Evolutionary conservation across 2,113 vertebrate species (phyloP), one percentile per base, ranked within the genome.

Genomic region (Equus quagga): DNA sequence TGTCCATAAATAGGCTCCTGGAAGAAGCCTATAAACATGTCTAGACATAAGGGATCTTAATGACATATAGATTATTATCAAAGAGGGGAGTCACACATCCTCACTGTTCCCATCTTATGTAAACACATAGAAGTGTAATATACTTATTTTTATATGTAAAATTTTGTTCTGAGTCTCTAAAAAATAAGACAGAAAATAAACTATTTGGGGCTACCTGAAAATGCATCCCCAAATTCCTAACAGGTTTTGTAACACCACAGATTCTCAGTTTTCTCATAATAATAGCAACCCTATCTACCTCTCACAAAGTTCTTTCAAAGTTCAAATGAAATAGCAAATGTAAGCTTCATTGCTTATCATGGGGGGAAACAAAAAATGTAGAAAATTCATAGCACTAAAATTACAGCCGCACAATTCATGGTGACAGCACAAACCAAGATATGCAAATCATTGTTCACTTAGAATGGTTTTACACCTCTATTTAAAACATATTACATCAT

Each of bases 381-480:
- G 31, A 78, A 96, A 96, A 73, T 31, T 82, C 56, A 15, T 49
- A 86, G 17, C 62, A 90, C 6, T 84, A 62, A 94, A 92, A 69
- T 51, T 23, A 36, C 83, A 33, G 4, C 11, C 76, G 49, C 58
- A 33, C 2, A 92, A 44, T 65, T 94, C 36, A 44, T n/a, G 6
- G 28, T 49, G 46, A 86, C 15, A 87, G 28, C 4, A 67, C 10
- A 49, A 86, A 46, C 23, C 44, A 85, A 89, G 58, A 67, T 72
- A 90, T 9, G 58, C 44, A 65, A 94, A 64, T 64, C 54, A 69
- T 24, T 36, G 18, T 78, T 91, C 65, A 41, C 64, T 78, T 76
- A 56, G 4, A 49, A n/a, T 54, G 36, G 18, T 26, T 89, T 95
- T 62, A 26, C 13, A 31, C 28, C 0, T 84, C 33, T 65, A 15